Evolutionary conservation across 2,113 vertebrate genomes (phyloP).

Genomic region (Paramormyrops kingsleyae): DNA sequence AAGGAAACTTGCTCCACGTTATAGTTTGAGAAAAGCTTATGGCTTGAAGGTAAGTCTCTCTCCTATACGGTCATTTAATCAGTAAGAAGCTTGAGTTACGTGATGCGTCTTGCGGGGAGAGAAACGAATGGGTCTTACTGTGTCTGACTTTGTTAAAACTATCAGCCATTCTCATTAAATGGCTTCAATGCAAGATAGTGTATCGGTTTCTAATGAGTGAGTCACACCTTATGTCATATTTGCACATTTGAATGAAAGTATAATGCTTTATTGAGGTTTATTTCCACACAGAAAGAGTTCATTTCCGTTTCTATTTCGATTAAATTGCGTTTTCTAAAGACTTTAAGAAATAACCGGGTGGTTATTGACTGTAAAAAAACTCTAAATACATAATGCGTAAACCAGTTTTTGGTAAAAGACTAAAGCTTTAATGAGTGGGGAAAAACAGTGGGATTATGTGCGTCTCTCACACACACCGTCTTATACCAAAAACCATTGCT

Average conservation of each 20-base stretch:
- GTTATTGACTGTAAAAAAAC: not conserved
- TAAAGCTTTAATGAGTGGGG: not conserved
- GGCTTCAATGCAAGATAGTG: not conserved
- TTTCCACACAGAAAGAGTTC: not conserved
- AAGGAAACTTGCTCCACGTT: not conserved
- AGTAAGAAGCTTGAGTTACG: not conserved
- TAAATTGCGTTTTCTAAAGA: not conserved
- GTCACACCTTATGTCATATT: not conserved
- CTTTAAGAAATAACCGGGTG: not conserved
- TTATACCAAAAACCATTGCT: not conserved
- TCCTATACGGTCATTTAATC: not conserved
- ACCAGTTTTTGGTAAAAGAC: not conserved
- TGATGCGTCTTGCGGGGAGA: not conserved
- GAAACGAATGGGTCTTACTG: not conserved
- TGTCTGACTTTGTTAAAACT: not conserved
- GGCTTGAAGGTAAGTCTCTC: constrained; percentile 61
- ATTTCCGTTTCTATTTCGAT: not conserved
- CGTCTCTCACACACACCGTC: not conserved
- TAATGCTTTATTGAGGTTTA: not conserved
- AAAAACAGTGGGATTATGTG: not conserved
- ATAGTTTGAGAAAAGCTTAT: constrained; percentile 54
- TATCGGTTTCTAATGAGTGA: not conserved
- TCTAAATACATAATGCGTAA: not conserved
- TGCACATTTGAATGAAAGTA: not conserved
- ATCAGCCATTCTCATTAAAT: not conserved